Percentiles rank a stretch among this genome's conserved stretches.
Conservation (phyloP, 2,888 invertebrate genomes). For the Emmelina monodactyla region DNA sequence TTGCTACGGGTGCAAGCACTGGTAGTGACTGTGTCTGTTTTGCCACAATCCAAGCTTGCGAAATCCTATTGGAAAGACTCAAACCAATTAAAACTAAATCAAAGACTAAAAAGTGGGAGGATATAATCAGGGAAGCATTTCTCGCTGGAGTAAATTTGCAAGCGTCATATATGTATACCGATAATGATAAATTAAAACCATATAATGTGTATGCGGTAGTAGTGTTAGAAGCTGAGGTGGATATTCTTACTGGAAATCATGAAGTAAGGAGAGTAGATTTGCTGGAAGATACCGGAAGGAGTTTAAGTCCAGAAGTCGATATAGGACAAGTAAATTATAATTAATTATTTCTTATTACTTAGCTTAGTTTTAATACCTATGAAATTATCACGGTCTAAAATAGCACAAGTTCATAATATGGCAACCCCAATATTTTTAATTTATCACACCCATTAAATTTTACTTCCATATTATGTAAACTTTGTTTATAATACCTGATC, state of each 20-base stretch:
- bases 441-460: no score
- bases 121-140: constrained; percentile 52
- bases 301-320: constrained; percentile 70
- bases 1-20: constrained; percentile 70
- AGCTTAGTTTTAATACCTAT: constrained; percentile 8
- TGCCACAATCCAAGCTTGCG: constrained; percentile 58
- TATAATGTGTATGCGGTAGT: constrained; percentile 59
- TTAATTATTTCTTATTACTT: not conserved
- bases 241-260: constrained; percentile 74
- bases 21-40: constrained; percentile 71
- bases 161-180: constrained; percentile 22
- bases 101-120: constrained; percentile 49
- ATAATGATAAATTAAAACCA: constrained; percentile 18
- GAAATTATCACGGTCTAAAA: constrained; percentile 15
- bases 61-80: constrained; percentile 44
- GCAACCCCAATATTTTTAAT: no score
- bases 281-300: constrained; percentile 70
- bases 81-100: constrained; percentile 38
- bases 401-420: no score
- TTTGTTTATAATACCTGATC: not conserved
- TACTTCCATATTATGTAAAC: no score
- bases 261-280: constrained; percentile 68
- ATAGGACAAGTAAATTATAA: constrained; percentile 61
- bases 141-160: constrained; percentile 28
- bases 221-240: constrained; percentile 72